phyloP scores from a whole-genome alignment of 2,888 invertebrate genomes.

The Lithosia quadra region DNA sequence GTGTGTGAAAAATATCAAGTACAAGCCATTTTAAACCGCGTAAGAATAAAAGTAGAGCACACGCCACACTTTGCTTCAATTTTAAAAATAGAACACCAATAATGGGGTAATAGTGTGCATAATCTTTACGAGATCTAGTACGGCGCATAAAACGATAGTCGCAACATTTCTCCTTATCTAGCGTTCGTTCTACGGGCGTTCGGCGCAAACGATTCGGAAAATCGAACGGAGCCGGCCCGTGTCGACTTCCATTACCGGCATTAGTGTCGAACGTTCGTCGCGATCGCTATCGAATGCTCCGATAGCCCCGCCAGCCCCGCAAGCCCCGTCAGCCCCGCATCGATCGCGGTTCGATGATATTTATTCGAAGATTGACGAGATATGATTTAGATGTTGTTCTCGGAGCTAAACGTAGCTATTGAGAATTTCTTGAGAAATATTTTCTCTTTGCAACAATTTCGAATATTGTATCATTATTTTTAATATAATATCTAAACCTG shows the following conservation, averaged over 20 bases:
- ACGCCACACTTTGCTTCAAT: slow-evolving; percentile 29
- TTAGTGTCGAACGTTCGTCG: slow-evolving; percentile 67
- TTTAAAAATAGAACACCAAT: slow-evolving; percentile 47
- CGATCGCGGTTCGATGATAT: slow-evolving; percentile 49
- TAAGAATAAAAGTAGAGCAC: slow-evolving; percentile 26
- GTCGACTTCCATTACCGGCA: slow-evolving; percentile 82
- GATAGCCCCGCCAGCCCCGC: slow-evolving; percentile 38
- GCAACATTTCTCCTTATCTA: slow-evolving; percentile 79
- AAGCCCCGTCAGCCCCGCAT: slow-evolving; percentile 30
- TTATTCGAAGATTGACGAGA: slow-evolving; percentile 47
- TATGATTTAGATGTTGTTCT: slow-evolving; percentile 36
- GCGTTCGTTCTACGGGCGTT: slow-evolving; percentile 55
- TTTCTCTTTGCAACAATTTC: neutral
- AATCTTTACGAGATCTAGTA: slow-evolving; percentile 56
- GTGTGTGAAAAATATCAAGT: neutral
- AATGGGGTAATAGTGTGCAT: slow-evolving; percentile 52
- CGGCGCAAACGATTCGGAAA: slow-evolving; percentile 83
- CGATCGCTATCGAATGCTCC: slow-evolving; percentile 51
- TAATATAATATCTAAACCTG: too few relatives aligned
- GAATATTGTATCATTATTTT: too few relatives aligned
- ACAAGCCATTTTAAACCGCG: neutral
- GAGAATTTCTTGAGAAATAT: neutral
- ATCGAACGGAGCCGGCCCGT: slow-evolving; percentile 78
- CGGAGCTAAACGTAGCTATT: neutral
- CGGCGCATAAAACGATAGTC: slow-evolving; percentile 72